Conservation (phyloP, 92 coral and sea anemone genomes). For the Zoanthus sociatus region DNA sequence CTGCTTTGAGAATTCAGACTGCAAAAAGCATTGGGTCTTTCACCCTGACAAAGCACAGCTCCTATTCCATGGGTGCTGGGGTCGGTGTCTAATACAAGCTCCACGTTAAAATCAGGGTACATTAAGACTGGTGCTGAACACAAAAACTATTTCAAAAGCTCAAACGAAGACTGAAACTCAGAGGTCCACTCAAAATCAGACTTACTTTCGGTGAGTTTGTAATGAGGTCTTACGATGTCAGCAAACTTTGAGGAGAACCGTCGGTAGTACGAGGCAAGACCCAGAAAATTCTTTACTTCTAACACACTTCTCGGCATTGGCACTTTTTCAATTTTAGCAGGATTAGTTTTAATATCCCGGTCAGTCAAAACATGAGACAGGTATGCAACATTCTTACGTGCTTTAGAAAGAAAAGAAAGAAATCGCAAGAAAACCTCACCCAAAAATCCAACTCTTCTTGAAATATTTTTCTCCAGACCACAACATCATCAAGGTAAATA, state of each 20-base stretch:
- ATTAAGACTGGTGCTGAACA: conserved; percentile 60
- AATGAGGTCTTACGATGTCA: conserved; percentile 52
- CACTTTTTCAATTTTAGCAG: conserved; percentile 50
- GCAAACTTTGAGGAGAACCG: conserved; percentile 60
- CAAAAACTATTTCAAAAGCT: conserved; percentile 45
- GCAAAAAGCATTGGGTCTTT: conserved; percentile 37
- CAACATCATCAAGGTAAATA: too few species aligned
- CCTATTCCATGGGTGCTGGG: conserved; percentile 66
- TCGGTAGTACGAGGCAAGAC: conserved; percentile 61
- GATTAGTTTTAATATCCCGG: conserved; percentile 48
- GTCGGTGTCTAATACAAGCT: conserved; percentile 55
- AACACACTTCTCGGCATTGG: conserved; percentile 39
- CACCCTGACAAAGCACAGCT: conserved; percentile 41
- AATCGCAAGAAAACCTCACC: too few species aligned
- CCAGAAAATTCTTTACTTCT: conserved; percentile 51
- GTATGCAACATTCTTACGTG: conserved; percentile 41
- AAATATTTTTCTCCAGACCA: too few species aligned
- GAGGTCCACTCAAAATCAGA: conserved; percentile 51
- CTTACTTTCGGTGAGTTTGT: conserved; percentile 54
- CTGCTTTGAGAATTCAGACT: conserved; percentile 26
- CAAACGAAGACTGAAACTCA: conserved; percentile 54
- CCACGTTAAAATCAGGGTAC: conserved; percentile 42
- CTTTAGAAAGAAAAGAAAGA: too few species aligned
- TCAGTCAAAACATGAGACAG: conserved; percentile 63
- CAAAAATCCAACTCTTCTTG: too few species aligned